phyloP scores from a whole-genome alignment of 2,113 vertebrate species.

The Saguinus imperator region DNA sequence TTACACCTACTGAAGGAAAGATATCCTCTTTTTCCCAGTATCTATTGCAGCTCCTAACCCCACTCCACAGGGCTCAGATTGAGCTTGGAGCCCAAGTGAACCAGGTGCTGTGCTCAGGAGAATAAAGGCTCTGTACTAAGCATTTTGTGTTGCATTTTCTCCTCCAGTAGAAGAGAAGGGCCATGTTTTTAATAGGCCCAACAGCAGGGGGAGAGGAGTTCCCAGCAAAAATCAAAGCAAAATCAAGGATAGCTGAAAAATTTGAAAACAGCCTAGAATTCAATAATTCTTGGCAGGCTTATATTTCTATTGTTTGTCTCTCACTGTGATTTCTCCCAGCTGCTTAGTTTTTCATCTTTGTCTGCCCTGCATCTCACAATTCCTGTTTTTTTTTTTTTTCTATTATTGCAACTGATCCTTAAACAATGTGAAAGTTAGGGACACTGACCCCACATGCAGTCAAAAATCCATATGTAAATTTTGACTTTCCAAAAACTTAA shows the following conservation, averaged over 20 bases:
- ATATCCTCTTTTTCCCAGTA: neutral
- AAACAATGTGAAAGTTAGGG: neutral
- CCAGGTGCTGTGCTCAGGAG: neutral
- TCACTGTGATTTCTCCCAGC: constrained; percentile 13
- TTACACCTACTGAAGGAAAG: neutral
- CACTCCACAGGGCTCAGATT: neutral
- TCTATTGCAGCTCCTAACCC: neutral
- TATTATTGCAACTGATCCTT: neutral
- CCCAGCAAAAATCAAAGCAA: neutral
- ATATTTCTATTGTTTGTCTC: neutral
- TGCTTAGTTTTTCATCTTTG: neutral
- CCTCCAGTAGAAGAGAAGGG: neutral
- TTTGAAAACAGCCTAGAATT: neutral
- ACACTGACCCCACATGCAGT: neutral
- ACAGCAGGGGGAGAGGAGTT: neutral
- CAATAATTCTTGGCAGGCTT: neutral
- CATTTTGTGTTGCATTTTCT: neutral
- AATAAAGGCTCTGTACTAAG: neutral
- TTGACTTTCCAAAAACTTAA: neutral
- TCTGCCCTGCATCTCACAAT: neutral
- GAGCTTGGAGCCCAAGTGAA: neutral
- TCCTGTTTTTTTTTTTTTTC: neutral
- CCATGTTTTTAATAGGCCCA: neutral
- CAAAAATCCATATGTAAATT: neutral
- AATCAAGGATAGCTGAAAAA: neutral